These are phyloP conservation scores for Thecophora atra DNA, from an alignment of 2,888 invertebrate species.

Conservation along the genomic window DNA sequence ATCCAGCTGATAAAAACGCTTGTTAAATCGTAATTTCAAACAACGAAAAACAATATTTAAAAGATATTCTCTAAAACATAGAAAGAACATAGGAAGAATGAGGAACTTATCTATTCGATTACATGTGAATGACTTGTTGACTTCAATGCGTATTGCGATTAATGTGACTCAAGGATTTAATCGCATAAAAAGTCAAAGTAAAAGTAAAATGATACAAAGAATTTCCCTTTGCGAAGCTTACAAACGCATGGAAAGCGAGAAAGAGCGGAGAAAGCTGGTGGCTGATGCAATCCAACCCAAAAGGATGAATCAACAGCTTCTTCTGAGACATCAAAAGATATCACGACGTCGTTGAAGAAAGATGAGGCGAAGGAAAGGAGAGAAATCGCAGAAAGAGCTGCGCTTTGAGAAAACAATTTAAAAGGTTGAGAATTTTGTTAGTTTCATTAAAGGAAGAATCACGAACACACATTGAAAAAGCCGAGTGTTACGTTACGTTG, in stretches of 20 bases:
- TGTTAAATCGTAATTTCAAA: no score
- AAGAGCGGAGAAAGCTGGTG: constrained; percentile 5
- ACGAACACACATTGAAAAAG: background rate
- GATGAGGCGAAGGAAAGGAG: background rate
- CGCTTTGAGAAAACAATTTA: background rate
- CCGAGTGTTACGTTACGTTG: background rate
- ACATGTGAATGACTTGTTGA: constrained; percentile 58
- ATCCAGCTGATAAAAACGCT: no score
- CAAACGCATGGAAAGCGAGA: constrained; percentile 3
- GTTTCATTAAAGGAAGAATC: background rate
- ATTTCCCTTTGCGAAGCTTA: background rate
- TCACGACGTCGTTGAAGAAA: background rate
- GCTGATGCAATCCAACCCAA: background rate
- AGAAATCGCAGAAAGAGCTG: background rate
- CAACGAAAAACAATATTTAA: no score
- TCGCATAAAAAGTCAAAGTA: background rate
- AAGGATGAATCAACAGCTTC: constrained; percentile 1
- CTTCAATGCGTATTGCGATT: constrained; percentile 58
- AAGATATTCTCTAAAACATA: no score
- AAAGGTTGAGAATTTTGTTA: background rate
- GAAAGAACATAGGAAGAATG: no score
- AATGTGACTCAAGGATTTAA: constrained; percentile 16
- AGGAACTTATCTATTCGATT: constrained; percentile 55
- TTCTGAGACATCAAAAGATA: background rate
- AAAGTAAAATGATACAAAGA: background rate